phyloP scores from a whole-genome alignment of 2,888 invertebrate genomes.

The Lysandra bellargus region DNA sequence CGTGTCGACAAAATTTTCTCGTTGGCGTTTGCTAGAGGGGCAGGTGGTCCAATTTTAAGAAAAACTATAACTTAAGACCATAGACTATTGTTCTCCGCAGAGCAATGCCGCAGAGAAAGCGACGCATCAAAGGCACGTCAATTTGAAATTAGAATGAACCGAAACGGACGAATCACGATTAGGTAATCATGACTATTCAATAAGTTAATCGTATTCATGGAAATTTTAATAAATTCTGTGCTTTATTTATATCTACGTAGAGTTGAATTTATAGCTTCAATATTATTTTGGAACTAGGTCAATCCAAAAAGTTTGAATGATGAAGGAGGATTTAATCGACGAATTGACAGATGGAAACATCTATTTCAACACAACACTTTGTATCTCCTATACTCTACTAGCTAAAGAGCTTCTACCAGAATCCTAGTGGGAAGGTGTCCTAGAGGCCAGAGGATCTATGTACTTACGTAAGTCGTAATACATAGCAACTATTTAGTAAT shows the following conservation, averaged over 20 bases:
- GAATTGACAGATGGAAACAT: background rate
- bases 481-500: too few species aligned
- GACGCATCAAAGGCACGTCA: background rate
- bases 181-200: conserved; percentile 28
- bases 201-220: conserved; percentile 19
- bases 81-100: background rate
- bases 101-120: background rate
- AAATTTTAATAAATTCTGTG: background rate
- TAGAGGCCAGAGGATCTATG: too few species aligned
- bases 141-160: conserved; percentile 2
- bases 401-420: too few species aligned
- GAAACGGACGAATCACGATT: conserved; percentile 29
- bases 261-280: background rate
- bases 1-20: too few species aligned
- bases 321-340: background rate
- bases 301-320: background rate
- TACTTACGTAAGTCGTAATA: too few species aligned
- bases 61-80: background rate
- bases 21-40: too few species aligned
- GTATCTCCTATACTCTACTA: background rate
- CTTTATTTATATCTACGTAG: background rate
- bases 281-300: background rate
- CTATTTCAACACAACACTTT: background rate
- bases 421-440: too few species aligned
- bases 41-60: background rate